These are phyloP conservation scores for Myotis myotis DNA, from an alignment of 2,797 vertebrate genomes.

Conservation along the genomic window DNA sequence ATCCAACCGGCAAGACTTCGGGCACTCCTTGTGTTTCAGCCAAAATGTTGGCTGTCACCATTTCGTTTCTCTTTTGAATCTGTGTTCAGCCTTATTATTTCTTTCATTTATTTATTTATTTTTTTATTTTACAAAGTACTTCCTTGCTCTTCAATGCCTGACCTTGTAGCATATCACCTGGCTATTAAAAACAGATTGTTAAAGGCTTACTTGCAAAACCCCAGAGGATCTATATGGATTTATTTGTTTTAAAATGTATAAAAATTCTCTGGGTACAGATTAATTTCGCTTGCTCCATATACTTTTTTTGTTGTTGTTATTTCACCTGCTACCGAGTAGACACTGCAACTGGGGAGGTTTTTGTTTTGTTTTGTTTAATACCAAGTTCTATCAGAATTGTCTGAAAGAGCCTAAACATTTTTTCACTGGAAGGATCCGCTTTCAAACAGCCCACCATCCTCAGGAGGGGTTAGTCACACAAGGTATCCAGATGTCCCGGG, in stretches of 20 bases:
- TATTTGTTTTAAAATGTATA: slow-evolving; percentile 81
- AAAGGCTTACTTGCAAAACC: slow-evolving; percentile 59
- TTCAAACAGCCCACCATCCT: slow-evolving; percentile 49
- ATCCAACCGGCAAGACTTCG: background rate
- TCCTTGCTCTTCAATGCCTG: slow-evolving; percentile 61
- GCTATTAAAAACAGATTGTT: slow-evolving; percentile 80
- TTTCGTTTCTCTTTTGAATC: slow-evolving; percentile 70
- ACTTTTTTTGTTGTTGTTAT: slow-evolving; percentile 75
- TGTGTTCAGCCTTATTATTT: slow-evolving; percentile 40
- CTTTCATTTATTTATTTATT: background rate
- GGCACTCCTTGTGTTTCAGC: background rate
- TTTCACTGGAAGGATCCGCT: slow-evolving; percentile 61
- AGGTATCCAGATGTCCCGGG: slow-evolving; percentile 66
- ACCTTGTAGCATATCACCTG: background rate
- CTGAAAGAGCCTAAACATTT: slow-evolving; percentile 58
- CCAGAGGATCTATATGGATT: slow-evolving; percentile 69
- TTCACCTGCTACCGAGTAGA: slow-evolving; percentile 80
- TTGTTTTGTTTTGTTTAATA: slow-evolving; percentile 54
- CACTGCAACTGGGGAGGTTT: slow-evolving; percentile 61
- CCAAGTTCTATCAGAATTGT: slow-evolving; percentile 64
- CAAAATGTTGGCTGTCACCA: slow-evolving; percentile 63
- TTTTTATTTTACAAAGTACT: slow-evolving; percentile 53
- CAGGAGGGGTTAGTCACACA: slow-evolving; percentile 45
- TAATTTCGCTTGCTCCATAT: slow-evolving; percentile 73
- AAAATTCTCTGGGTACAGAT: slow-evolving; percentile 77